Conservation (phyloP, 2,888 invertebrate species). For the Aproaerema taeniolella region DNA sequence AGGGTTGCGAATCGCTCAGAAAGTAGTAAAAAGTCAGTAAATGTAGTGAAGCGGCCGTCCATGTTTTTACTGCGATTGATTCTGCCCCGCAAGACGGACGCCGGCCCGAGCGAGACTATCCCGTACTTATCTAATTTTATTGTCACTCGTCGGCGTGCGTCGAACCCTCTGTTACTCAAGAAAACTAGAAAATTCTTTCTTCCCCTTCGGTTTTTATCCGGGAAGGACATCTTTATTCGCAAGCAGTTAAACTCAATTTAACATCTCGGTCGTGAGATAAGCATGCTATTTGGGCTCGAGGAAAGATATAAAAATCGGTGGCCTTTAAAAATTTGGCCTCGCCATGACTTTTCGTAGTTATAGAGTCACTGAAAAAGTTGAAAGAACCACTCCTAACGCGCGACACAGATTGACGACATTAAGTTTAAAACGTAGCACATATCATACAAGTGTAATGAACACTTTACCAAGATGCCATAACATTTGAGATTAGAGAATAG, state of each 20-base stretch:
- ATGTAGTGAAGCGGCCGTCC: slow-evolving; percentile 20
- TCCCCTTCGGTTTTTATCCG: slow-evolving; percentile 35
- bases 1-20: slow-evolving; percentile 34
- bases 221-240: slow-evolving; percentile 66
- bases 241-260: slow-evolving; percentile 67
- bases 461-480: too few relatives aligned
- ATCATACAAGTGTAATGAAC: too few relatives aligned
- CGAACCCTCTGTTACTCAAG: slow-evolving; percentile 30
- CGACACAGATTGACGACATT: too few relatives aligned
- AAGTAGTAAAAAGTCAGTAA: slow-evolving; percentile 12
- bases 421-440: too few relatives aligned
- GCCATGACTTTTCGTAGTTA: neutral
- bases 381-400: too few relatives aligned
- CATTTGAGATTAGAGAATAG: too few relatives aligned
- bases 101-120: slow-evolving; percentile 54
- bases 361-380: too few relatives aligned
- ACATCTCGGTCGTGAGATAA: slow-evolving; percentile 52
- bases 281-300: slow-evolving; percentile 37
- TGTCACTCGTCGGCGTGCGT: slow-evolving; percentile 57
- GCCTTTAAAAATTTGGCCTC: slow-evolving; percentile 28
- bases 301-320: slow-evolving; percentile 37
- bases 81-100: slow-evolving; percentile 62
- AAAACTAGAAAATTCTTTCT: slow-evolving; percentile 30
- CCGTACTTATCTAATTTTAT: slow-evolving; percentile 76
- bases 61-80: slow-evolving; percentile 75